Evolutionary conservation across 2,888 invertebrate species (phyloP).

Genomic region (Cryptophagus acutangulus): DNA sequence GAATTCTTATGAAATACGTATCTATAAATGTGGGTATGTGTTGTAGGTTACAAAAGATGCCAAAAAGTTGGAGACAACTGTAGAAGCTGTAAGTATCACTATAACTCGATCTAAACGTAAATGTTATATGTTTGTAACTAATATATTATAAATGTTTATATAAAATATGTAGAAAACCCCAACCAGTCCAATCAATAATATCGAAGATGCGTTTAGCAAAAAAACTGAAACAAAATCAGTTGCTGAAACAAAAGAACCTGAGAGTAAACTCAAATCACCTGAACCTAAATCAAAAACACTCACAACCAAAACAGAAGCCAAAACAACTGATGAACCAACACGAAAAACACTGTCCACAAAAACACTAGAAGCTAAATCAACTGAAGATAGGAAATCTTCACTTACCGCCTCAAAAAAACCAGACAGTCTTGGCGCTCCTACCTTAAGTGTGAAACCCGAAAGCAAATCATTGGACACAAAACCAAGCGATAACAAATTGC

Average conservation of each 20-base stretch:
- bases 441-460: too few relatives aligned
- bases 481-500: conserved; percentile 20
- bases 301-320: conserved; percentile 29
- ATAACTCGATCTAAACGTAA: conserved; percentile 5
- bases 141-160: conserved; percentile 10
- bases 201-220: conserved; percentile 46
- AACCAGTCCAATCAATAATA: conserved; percentile 39
- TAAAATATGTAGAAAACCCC: conserved; percentile 36
- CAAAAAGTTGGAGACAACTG: conserved; percentile 39
- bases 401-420: conserved; percentile 14
- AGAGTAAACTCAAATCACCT: conserved; percentile 13
- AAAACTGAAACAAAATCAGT: conserved; percentile 43
- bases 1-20: too few relatives aligned
- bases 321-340: conserved; percentile 31
- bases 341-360: conserved; percentile 38
- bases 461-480: conserved; percentile 8
- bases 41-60: conserved; percentile 33
- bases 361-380: conserved; percentile 27
- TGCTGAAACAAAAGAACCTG: conserved; percentile 8
- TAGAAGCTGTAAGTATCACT: conserved; percentile 41
- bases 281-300: conserved; percentile 14
- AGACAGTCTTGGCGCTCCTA: too few relatives aligned
- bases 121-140: conserved; percentile 12
- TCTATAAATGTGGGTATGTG: too few relatives aligned
- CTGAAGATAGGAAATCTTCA: background rate